phyloP scores from a whole-genome alignment of 2,797 vertebrate genomes.

The Siniperca scherzeri region DNA sequence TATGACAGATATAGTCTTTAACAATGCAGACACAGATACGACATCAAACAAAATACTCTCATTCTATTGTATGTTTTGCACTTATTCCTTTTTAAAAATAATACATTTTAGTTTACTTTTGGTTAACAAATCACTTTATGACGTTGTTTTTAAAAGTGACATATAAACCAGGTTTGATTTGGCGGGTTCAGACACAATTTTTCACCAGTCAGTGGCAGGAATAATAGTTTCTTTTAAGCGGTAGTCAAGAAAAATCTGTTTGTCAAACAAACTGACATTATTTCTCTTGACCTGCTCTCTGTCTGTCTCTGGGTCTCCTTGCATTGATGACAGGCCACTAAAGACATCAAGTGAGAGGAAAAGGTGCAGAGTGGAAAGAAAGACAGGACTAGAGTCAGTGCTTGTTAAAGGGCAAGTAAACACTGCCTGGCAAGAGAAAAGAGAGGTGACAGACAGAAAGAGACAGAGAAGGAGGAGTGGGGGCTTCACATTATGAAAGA shows the following conservation, averaged over 20 bases:
- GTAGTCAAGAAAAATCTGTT: constrained; percentile 32
- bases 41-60: background rate
- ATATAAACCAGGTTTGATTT: constrained; percentile 10
- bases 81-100: background rate
- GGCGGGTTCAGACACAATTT: background rate
- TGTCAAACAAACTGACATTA: constrained; percentile 46
- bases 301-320: constrained; percentile 37
- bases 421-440: constrained; percentile 46
- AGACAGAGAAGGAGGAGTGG: background rate
- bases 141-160: background rate
- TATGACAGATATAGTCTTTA: background rate
- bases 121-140: background rate
- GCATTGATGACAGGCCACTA: constrained; percentile 42
- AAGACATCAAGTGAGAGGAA: constrained; percentile 61
- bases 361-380: constrained; percentile 71
- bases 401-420: constrained; percentile 66
- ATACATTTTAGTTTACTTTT: background rate
- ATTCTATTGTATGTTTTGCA: constrained; percentile 4
- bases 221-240: constrained; percentile 5
- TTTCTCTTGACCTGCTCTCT: constrained; percentile 41
- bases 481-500: constrained; percentile 13
- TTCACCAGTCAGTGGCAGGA: background rate
- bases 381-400: constrained; percentile 42
- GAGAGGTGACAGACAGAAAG: constrained; percentile 25
- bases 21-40: background rate